A percentile compares a stretch with the other conserved stretches of the same genome.
Evolutionary conservation across 1,140 invertebrate species (phyloP).

Genomic region (Anoplolepis gracilipes): DNA sequence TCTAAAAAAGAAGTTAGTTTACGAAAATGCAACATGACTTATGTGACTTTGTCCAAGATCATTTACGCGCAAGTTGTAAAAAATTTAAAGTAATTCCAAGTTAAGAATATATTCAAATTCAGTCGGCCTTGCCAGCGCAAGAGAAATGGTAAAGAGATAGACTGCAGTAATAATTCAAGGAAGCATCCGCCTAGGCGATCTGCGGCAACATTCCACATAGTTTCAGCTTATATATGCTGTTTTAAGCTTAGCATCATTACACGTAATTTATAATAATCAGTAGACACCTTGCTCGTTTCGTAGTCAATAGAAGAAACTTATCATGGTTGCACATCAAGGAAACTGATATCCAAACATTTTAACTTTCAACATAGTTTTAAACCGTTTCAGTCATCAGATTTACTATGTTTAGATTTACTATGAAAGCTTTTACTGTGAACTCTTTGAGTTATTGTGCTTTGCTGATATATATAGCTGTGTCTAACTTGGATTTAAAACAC

Average conservation of each 20-base stretch:
- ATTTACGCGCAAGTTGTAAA: background rate
- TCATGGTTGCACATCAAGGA: background rate
- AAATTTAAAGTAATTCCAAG: slow-evolving; percentile 1
- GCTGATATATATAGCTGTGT: background rate
- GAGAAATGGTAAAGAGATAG: slow-evolving; percentile 13
- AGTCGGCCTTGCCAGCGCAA: background rate
- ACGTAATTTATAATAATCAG: slow-evolving; percentile 42
- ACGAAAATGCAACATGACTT: background rate
- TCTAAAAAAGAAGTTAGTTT: background rate
- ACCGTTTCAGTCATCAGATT: background rate
- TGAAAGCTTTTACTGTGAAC: background rate
- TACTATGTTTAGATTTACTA: background rate
- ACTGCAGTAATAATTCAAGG: slow-evolving; percentile 34
- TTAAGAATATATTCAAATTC: slow-evolving; percentile 27
- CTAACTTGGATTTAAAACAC: background rate
- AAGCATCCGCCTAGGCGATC: slow-evolving; percentile 31
- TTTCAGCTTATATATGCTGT: background rate
- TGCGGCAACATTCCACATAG: slow-evolving; percentile 34
- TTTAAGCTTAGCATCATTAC: slow-evolving; percentile 29
- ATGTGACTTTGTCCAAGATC: background rate
- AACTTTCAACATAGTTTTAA: slow-evolving; percentile 11
- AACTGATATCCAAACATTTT: background rate
- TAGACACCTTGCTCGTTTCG: background rate
- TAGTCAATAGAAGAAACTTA: slow-evolving; percentile 12
- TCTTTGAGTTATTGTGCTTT: background rate